phyloP scores from a whole-genome alignment of 2,797 vertebrate species.

The Gymnopithys bicolor region DNA sequence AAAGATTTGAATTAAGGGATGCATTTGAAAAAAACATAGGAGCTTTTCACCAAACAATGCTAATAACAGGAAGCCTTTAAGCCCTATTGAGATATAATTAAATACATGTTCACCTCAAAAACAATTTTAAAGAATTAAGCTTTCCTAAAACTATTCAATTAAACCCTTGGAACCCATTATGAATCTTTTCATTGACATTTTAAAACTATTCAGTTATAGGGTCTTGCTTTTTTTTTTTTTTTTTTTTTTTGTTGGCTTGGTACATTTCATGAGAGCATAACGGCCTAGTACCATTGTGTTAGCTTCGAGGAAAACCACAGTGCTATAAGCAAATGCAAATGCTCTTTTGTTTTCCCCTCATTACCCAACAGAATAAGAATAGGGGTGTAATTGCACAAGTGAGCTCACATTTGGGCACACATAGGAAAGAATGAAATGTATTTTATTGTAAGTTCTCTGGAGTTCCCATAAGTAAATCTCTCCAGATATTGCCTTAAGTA shows the following conservation, averaged over 20 bases:
- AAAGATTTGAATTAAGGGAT: constrained; percentile 36
- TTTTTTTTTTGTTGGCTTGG: constrained; percentile 34
- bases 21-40: constrained; percentile 23
- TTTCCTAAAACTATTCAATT: constrained; percentile 2
- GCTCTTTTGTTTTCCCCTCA: constrained; percentile 33
- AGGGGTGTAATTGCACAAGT: constrained; percentile 42
- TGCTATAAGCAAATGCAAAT: constrained; percentile 27
- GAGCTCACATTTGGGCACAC: constrained; percentile 7
- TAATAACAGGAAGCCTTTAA: not conserved
- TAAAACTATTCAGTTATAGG: not conserved
- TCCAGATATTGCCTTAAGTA: constrained; percentile 17
- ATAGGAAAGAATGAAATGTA: constrained; percentile 37
- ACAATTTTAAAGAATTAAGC: constrained; percentile 22
- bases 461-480: not conserved
- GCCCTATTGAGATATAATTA: constrained; percentile 44
- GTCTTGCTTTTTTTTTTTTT: not conserved
- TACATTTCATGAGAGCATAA: constrained; percentile 50
- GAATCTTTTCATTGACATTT: constrained; percentile 59
- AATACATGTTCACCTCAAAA: constrained; percentile 21
- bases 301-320: constrained; percentile 20
- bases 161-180: constrained; percentile 32
- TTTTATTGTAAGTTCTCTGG: constrained; percentile 16
- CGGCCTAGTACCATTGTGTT: constrained; percentile 31
- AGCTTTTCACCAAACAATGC: not conserved
- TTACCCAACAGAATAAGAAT: constrained; percentile 24